Evolutionary conservation across 2,797 vertebrate genomes (phyloP).

Genomic region (Anguilla marmorata): DNA sequence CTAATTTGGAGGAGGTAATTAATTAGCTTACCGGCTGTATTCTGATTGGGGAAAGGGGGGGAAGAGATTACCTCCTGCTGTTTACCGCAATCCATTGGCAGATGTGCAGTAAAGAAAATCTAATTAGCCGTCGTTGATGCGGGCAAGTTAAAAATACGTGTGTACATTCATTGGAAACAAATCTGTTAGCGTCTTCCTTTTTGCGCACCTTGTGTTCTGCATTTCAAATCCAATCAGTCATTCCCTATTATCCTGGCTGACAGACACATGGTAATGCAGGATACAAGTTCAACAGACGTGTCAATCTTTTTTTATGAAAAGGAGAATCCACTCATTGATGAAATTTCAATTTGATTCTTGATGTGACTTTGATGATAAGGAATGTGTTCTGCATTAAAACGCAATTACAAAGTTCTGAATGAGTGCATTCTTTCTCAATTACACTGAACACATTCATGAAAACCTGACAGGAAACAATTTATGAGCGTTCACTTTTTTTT

Average conservation of each 20-base stretch:
- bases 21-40: conserved; percentile 58
- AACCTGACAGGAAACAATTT: background rate
- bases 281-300: background rate
- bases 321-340: conserved; percentile 11
- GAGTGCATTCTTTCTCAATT: conserved; percentile 18
- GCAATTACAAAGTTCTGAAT: conserved; percentile 18
- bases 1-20: conserved; percentile 61
- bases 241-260: conserved; percentile 61
- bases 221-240: conserved; percentile 77
- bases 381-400: background rate
- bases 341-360: conserved; percentile 10
- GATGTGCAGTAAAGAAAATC: conserved; percentile 56
- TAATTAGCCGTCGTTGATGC: conserved; percentile 56
- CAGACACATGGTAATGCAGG: conserved; percentile 45
- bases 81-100: conserved; percentile 43
- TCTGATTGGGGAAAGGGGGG: conserved; percentile 51
- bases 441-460: background rate
- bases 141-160: conserved; percentile 41
- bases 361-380: conserved; percentile 31
- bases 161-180: conserved; percentile 37
- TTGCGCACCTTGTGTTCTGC: conserved; percentile 63
- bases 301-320: background rate
- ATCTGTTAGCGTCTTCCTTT: conserved; percentile 43
- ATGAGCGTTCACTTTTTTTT: background rate
- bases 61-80: conserved; percentile 48